Conservation (phyloP, 1,140 invertebrate species). For the Sitophilus oryzae region DNA sequence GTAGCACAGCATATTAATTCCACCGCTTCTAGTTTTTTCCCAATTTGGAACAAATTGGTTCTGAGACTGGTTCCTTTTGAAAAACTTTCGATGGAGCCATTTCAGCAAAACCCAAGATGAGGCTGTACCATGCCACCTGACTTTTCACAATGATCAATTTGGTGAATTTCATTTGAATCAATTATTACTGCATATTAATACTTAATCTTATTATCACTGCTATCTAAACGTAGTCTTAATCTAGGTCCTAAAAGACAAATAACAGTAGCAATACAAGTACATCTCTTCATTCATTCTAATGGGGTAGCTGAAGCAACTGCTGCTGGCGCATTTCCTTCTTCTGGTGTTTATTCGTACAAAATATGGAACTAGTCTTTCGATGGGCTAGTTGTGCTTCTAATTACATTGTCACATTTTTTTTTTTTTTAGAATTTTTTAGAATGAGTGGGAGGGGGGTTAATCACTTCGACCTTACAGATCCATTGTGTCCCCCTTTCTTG, state of each 20-base stretch:
- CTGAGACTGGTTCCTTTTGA: constrained; percentile 81
- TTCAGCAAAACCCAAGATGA: constrained; percentile 77
- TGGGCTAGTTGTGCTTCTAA: constrained; percentile 60
- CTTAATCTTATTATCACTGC: constrained; percentile 96
- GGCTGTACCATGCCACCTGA: constrained; percentile 67
- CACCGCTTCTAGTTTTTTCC: constrained; percentile 94
- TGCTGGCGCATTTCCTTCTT: constrained; percentile 48
- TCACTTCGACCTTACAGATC: too few relatives aligned
- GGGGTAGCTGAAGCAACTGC: constrained; percentile 88
- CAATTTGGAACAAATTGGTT: constrained; percentile 74
- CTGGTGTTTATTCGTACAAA: too few relatives aligned
- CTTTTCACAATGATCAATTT: constrained; percentile 91
- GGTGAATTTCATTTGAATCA: constrained; percentile 92
- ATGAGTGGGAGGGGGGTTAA: too few relatives aligned
- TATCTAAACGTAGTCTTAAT: constrained; percentile 83
- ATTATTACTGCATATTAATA: constrained; percentile 97
- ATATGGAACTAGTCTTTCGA: too few relatives aligned
- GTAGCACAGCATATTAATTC: constrained; percentile 96
- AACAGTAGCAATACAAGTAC: constrained; percentile 93
- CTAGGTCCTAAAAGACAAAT: constrained; percentile 85
- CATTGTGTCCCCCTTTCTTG: too few relatives aligned
- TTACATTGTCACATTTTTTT: constrained; percentile 83
- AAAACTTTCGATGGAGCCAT: constrained; percentile 86
- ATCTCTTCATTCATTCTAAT: constrained; percentile 85
- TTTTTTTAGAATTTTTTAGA: too few relatives aligned